phyloP scores from a whole-genome alignment of 2,888 invertebrate species.

The Eristalis arbustorum region DNA sequence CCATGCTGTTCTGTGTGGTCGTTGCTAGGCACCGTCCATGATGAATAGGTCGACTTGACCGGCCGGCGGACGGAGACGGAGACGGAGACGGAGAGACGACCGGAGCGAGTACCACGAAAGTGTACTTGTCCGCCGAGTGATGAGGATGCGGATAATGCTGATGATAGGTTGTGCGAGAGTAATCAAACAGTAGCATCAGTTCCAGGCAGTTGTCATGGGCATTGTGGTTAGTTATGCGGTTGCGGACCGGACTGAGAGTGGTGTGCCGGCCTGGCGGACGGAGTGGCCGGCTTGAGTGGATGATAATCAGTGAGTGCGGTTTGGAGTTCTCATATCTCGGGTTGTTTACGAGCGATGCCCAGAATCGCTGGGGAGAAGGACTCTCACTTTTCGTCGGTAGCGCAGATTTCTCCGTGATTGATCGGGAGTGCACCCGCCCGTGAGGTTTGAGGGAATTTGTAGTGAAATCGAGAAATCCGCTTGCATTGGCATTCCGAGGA shows the following conservation, averaged over 20 bases:
- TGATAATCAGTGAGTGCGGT: conserved; percentile 63
- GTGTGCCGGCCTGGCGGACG: not conserved
- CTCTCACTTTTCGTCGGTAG: not conserved
- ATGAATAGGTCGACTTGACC: conserved; percentile 43
- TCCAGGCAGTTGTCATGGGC: conserved; percentile 67
- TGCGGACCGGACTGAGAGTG: conserved; percentile 34
- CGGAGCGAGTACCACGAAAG: conserved; percentile 3
- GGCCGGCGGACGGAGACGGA: too few species aligned
- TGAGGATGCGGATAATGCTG: conserved; percentile 65
- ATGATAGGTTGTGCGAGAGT: conserved; percentile 66
- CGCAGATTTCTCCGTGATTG: not conserved
- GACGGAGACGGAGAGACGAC: not conserved
- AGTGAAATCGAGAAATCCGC: too few species aligned
- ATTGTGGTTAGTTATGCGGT: conserved; percentile 56
- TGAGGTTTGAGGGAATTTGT: too few species aligned
- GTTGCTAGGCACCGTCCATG: conserved; percentile 33
- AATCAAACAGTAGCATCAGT: conserved; percentile 69
- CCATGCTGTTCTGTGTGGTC: conserved; percentile 37
- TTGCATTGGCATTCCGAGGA: too few species aligned
- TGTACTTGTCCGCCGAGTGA: conserved; percentile 33
- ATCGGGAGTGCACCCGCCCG: not conserved
- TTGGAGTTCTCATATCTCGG: conserved; percentile 52
- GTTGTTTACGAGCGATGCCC: conserved; percentile 2
- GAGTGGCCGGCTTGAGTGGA: conserved; percentile 39
- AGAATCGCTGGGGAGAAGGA: not conserved